A percentile compares a stretch with the other conserved stretches of the same genome.
phyloP scores from a whole-genome alignment of 2,113 vertebrate species.

The Antidorcas marsupialis region DNA sequence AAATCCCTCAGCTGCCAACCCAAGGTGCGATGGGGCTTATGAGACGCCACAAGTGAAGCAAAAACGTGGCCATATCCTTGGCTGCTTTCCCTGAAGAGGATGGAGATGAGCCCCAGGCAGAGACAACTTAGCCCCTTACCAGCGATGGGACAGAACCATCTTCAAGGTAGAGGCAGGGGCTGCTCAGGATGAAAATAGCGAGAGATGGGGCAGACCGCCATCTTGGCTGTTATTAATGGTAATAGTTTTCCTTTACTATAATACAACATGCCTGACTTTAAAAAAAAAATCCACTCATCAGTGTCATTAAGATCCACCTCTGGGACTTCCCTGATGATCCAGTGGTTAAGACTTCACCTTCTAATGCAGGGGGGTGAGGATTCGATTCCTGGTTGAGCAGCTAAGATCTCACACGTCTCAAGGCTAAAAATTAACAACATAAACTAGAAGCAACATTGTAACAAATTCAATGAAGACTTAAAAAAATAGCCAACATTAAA shows the following conservation, averaged over 20 bases:
- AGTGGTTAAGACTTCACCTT: not conserved
- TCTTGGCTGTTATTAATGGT: not conserved
- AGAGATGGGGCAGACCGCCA: not conserved
- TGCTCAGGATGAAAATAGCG: not conserved
- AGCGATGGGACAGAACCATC: not conserved
- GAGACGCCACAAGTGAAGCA: not conserved
- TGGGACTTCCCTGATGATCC: not conserved
- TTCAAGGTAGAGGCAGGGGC: not conserved
- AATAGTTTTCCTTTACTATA: not conserved
- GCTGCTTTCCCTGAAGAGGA: not conserved
- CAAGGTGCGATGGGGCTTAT: not conserved
- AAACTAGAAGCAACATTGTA: not conserved
- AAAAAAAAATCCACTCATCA: not conserved
- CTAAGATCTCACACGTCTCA: not conserved
- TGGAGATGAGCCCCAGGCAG: not conserved
- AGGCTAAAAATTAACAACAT: not conserved
- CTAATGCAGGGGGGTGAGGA: not conserved
- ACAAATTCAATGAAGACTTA: not conserved
- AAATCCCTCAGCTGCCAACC: not conserved
- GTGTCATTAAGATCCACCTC: not conserved
- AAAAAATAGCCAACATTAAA: not conserved
- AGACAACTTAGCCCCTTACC: not conserved
- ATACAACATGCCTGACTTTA: not conserved
- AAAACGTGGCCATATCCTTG: not conserved
- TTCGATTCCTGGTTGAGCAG: not conserved